Evolutionary conservation across 2,797 vertebrate species (phyloP).

Genomic region (Ambastaia sidthimunki): DNA sequence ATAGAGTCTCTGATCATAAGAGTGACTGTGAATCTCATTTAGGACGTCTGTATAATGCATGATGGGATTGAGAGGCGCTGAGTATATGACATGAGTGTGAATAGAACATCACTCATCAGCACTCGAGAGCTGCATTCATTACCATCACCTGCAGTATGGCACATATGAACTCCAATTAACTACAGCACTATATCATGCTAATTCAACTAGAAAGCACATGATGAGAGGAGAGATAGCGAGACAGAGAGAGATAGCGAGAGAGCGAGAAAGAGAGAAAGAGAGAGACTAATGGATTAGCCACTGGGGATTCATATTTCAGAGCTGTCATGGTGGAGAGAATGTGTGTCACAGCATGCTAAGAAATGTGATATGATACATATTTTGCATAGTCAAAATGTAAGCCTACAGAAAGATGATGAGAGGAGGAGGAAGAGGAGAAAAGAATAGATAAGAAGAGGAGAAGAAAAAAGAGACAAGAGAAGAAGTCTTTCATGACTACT

Average conservation of each 20-base stretch:
- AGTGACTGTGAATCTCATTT: slow-evolving; percentile 23
- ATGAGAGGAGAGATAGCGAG: background rate
- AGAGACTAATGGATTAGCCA: slow-evolving; percentile 60
- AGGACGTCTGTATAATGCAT: background rate
- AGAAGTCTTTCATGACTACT: background rate
- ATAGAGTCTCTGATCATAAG: background rate
- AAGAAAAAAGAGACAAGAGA: slow-evolving; percentile 35
- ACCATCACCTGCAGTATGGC: slow-evolving; percentile 59
- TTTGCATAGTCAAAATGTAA: slow-evolving; percentile 48
- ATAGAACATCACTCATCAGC: slow-evolving; percentile 53
- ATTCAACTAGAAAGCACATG: slow-evolving; percentile 49
- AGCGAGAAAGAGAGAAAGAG: background rate
- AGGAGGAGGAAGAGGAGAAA: slow-evolving; percentile 27
- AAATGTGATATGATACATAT: slow-evolving; percentile 56
- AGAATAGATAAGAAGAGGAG: slow-evolving; percentile 57
- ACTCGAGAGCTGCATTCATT: slow-evolving; percentile 56
- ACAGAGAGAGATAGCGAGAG: background rate
- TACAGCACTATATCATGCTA: slow-evolving; percentile 66
- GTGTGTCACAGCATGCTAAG: slow-evolving; percentile 58
- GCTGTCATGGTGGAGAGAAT: slow-evolving; percentile 59
- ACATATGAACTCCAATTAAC: slow-evolving; percentile 63
- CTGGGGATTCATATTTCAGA: slow-evolving; percentile 69
- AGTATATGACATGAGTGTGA: slow-evolving; percentile 25
- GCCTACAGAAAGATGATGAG: slow-evolving; percentile 11
- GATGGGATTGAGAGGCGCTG: background rate